phyloP scores from a whole-genome alignment of 2,797 vertebrate species.

The Sebastes miniatus region DNA sequence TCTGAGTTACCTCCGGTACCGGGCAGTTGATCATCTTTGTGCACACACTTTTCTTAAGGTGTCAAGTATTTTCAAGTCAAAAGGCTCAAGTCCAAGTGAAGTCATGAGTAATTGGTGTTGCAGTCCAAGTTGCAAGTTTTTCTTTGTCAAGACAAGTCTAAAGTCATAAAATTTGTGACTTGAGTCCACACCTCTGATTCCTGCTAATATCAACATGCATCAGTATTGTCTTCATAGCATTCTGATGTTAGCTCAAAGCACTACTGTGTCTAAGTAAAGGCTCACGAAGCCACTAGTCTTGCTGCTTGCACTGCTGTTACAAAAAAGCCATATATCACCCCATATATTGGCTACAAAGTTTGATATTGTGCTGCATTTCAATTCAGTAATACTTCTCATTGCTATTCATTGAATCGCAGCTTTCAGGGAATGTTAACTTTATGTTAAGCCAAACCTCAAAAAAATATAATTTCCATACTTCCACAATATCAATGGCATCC shows the following conservation, averaged over 20 bases:
- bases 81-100: neutral
- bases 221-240: neutral
- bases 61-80: neutral
- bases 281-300: neutral
- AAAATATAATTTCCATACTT: neutral
- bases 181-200: neutral
- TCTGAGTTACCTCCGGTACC: neutral
- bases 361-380: slow-evolving; percentile 7
- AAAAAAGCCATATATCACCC: neutral
- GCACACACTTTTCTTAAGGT: too few species aligned
- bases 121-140: neutral
- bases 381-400: slow-evolving; percentile 9
- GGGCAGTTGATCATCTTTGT: neutral
- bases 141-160: too few species aligned
- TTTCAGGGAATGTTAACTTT: slow-evolving; percentile 23
- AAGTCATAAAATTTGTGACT: too few species aligned
- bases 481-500: neutral
- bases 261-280: neutral
- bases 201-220: neutral
- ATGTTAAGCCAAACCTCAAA: neutral
- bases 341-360: neutral
- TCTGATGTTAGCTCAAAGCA: neutral
- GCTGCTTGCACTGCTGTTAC: too few species aligned
- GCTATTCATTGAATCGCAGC: slow-evolving; percentile 20
- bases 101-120: neutral